phyloP scores from a whole-genome alignment of 2,888 invertebrate species.

The Camptogramma bilineatum region DNA sequence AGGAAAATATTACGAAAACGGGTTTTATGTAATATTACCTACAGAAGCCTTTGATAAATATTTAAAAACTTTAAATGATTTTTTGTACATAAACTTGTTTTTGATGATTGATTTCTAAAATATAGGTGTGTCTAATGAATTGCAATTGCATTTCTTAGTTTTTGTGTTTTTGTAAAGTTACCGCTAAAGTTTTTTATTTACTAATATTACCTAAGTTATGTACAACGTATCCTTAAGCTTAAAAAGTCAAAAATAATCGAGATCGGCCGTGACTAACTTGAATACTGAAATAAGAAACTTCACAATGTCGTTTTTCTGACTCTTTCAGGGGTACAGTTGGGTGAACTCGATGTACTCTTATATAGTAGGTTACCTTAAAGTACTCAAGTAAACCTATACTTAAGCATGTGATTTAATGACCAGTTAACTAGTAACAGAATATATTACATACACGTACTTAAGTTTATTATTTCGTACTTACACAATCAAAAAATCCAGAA shows the following conservation, averaged over 20 bases:
- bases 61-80: not conserved
- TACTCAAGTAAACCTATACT: not conserved
- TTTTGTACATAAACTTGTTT: constrained; percentile 1
- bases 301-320: not conserved
- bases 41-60: constrained; percentile 9
- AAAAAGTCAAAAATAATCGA: not conserved
- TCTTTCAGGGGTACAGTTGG: constrained; percentile 14
- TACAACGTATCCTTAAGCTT: not conserved
- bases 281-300: not conserved
- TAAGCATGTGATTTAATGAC: constrained; percentile 1
- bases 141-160: too few relatives aligned
- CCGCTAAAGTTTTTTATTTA: too few relatives aligned
- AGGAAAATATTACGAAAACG: constrained; percentile 33
- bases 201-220: too few relatives aligned
- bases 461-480: constrained; percentile 57
- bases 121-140: too few relatives aligned
- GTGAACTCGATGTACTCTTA: not conserved
- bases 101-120: not conserved
- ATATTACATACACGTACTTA: not conserved
- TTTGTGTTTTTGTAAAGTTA: not conserved
- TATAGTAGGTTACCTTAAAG: not conserved
- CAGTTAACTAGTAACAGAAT: not conserved
- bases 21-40: constrained; percentile 30
- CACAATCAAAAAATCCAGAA: constrained; percentile 70
- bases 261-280: constrained; percentile 7